phyloP scores from a whole-genome alignment of 2,797 vertebrate species.

The Phalanger gymnotis region DNA sequence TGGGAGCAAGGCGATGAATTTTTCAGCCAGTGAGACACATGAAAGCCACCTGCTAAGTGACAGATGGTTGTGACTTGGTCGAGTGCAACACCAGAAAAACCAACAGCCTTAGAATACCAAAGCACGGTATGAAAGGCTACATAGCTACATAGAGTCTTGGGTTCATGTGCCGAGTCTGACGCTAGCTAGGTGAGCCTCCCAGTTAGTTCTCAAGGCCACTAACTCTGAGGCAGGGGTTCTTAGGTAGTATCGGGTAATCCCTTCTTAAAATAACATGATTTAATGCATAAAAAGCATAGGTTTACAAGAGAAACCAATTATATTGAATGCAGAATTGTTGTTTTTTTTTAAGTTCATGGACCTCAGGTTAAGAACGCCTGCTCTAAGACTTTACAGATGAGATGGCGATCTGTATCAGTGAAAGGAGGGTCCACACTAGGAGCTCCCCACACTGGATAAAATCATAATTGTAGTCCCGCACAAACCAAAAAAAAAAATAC shows the following conservation, averaged over 20 bases:
- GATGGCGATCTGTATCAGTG: neutral
- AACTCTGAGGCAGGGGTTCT: neutral
- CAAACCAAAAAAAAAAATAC: neutral
- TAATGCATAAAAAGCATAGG: neutral
- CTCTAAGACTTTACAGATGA: neutral
- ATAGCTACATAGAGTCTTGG: neutral
- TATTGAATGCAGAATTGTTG: neutral
- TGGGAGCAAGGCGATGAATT: neutral
- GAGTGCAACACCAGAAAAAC: neutral
- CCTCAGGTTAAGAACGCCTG: neutral
- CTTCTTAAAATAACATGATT: neutral
- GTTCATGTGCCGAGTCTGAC: neutral
- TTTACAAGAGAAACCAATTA: neutral
- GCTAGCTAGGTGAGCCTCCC: neutral
- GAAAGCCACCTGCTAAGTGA: neutral
- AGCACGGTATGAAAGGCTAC: neutral
- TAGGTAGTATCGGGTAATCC: neutral
- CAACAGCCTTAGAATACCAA: neutral
- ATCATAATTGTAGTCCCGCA: neutral
- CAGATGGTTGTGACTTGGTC: neutral
- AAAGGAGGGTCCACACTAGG: neutral
- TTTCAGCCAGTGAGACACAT: neutral
- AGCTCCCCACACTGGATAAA: neutral
- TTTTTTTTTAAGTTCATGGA: neutral
- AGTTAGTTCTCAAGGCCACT: neutral